Base-by-base conservation (phyloP, 2,888 invertebrate species). In the Nezara viridula region DNA sequence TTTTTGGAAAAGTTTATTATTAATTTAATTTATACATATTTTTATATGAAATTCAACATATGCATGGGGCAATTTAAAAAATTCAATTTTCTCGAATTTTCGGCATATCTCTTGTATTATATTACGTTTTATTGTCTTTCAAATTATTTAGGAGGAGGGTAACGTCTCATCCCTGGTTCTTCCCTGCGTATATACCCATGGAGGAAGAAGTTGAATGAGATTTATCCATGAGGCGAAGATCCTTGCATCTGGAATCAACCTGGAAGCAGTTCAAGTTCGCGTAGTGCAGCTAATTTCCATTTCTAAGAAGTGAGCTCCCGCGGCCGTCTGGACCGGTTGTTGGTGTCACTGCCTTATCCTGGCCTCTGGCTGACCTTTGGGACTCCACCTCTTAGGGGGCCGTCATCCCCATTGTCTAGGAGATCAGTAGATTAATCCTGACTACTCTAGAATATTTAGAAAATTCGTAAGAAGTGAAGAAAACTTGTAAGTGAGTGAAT, bases 321-420 rank as follows among this genome's bases (percentile, higher is more conserved):
- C 24, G 81, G 44, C 24, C n/a, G 81, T 14, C 44, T 21, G 55
- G 55, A 52, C 86, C 55, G 86, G 52, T 86, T 32, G 44, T 21
- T 10, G 86, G 86, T 86, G 86, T 86, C 86, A 86, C 86, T 86
- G 86, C 86, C 86, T 86, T 40, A 52, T 40, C 86, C 24, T 86
- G 86, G 24, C 55, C 86, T 40, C 86, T 50, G 37, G 12, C 52
- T 55, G 37, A 52, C 40, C 86, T 55, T 40, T n/a, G 10, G 37
- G 40, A 21, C 27, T 37, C 40, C 37, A 32, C 52, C 37, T 55
- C 86, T 60, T 60, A n/a, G 40, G 40, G n/a, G 40, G 60, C 6
- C 27, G 21, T 60, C 32, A 49, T 49, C 37, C 27, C 1, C 24
- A 19, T 49, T 85, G 77, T 37, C 12, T 24, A 21, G 24, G 1